These are phyloP conservation scores for Boulengeromyrus knoepffleri DNA, from an alignment of 2,113 vertebrate species.

Conservation along the genomic window DNA sequence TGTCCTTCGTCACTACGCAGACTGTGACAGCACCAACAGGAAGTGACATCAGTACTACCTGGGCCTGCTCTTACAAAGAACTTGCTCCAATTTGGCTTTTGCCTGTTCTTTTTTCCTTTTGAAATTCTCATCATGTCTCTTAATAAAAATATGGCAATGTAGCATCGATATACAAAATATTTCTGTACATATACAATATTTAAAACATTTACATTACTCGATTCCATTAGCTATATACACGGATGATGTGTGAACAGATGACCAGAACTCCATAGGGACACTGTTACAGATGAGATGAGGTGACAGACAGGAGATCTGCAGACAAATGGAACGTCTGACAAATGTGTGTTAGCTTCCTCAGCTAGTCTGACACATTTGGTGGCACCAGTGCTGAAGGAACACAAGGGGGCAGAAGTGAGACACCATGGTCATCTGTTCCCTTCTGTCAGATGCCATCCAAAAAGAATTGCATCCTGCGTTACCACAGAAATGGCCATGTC, in stretches of 20 bases:
- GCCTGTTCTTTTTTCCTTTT: background rate
- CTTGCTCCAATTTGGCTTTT: background rate
- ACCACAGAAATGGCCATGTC: background rate
- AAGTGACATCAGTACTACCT: background rate
- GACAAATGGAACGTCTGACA: background rate
- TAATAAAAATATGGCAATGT: slow-evolving; percentile 64
- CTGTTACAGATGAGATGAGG: background rate
- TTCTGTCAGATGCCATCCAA: background rate
- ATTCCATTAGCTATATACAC: slow-evolving; percentile 41
- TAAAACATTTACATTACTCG: slow-evolving; percentile 63
- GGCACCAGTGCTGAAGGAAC: background rate
- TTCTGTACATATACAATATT: slow-evolving; percentile 68
- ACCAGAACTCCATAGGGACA: slow-evolving; percentile 18
- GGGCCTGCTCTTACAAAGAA: background rate
- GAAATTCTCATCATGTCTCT: slow-evolving; percentile 34
- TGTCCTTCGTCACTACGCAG: background rate
- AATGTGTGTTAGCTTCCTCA: background rate
- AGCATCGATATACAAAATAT: slow-evolving; percentile 66
- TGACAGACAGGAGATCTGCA: background rate
- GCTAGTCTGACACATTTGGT: background rate
- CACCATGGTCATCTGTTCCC: background rate
- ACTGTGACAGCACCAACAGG: background rate
- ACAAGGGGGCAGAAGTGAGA: slow-evolving; percentile 8
- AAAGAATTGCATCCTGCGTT: background rate
- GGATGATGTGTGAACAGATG: slow-evolving; percentile 18